Evolutionary conservation across 2,888 invertebrate genomes (phyloP).

Genomic region (Ernsta delagoae): DNA sequence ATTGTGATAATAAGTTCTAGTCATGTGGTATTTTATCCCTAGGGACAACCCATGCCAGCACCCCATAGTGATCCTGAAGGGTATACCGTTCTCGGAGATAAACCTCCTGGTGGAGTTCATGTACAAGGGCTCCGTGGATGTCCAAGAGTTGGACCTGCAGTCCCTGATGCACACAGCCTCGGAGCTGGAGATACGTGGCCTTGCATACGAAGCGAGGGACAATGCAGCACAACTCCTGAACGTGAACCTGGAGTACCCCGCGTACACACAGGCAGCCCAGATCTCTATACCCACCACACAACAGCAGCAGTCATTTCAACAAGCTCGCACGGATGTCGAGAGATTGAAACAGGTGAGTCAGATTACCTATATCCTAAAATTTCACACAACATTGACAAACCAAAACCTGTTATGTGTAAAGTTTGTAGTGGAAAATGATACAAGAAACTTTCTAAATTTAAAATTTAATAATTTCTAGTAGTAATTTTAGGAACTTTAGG

Average conservation of each 20-base stretch:
- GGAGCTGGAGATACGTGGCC: slow-evolving; percentile 87
- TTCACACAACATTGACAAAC: too few relatives aligned
- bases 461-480: too few relatives aligned
- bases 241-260: slow-evolving; percentile 80
- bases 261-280: slow-evolving; percentile 64
- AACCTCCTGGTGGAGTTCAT: slow-evolving; percentile 88
- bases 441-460: too few relatives aligned
- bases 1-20: slow-evolving; percentile 11
- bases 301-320: slow-evolving; percentile 58
- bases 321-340: slow-evolving; percentile 76
- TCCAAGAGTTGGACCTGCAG: slow-evolving; percentile 86
- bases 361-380: too few relatives aligned
- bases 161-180: slow-evolving; percentile 88
- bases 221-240: slow-evolving; percentile 83
- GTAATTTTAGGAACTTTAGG: too few relatives aligned
- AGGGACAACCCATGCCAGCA: slow-evolving; percentile 90
- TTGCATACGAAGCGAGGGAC: slow-evolving; percentile 85
- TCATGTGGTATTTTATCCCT: slow-evolving; percentile 43
- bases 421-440: too few relatives aligned
- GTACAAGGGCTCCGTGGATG: slow-evolving; percentile 89
- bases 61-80: slow-evolving; percentile 89
- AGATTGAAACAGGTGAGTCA: slow-evolving; percentile 75
- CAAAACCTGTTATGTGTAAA: too few relatives aligned
- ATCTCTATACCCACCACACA: slow-evolving; percentile 47
- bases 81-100: slow-evolving; percentile 87